Conservation (phyloP, 2,113 vertebrate species). For the Pygoscelis antarcticus region DNA sequence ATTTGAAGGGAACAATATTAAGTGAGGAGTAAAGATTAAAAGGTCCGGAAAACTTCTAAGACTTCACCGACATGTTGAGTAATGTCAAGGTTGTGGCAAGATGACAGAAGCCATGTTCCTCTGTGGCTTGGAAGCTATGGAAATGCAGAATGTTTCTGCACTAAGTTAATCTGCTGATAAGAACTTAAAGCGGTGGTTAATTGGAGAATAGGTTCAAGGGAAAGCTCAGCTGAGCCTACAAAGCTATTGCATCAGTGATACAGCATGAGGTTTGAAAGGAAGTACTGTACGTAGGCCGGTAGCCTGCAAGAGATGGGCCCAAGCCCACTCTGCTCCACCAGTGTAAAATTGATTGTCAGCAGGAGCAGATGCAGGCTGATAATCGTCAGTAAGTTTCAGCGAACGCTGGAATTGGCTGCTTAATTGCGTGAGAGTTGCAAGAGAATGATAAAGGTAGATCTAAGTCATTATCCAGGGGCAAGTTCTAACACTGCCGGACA, state of each 20-base stretch:
- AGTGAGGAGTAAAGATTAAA: slow-evolving; percentile 19
- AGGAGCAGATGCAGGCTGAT: neutral
- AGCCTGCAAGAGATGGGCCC: neutral
- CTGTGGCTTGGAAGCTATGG: slow-evolving; percentile 15
- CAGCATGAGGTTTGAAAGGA: neutral
- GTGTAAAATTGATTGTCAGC: neutral
- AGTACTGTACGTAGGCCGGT: neutral
- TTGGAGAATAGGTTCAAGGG: slow-evolving; percentile 43
- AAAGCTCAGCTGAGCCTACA: neutral
- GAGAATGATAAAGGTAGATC: slow-evolving; percentile 13
- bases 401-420: neutral
- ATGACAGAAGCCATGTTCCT: neutral
- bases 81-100: neutral
- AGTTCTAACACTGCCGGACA: slow-evolving; percentile 52
- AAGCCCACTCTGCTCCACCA: neutral
- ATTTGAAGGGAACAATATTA: neutral
- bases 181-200: slow-evolving; percentile 35
- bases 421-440: neutral
- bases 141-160: slow-evolving; percentile 31
- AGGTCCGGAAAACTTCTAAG: slow-evolving; percentile 40
- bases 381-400: neutral
- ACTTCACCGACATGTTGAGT: neutral
- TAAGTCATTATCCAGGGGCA: slow-evolving; percentile 39
- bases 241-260: neutral
- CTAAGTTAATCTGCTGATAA: slow-evolving; percentile 52